Percentiles rank a stretch among this genome's conserved stretches.
Evolutionary conservation across 2,113 vertebrate species (phyloP).

Genomic region (Otocyon megalotis): DNA sequence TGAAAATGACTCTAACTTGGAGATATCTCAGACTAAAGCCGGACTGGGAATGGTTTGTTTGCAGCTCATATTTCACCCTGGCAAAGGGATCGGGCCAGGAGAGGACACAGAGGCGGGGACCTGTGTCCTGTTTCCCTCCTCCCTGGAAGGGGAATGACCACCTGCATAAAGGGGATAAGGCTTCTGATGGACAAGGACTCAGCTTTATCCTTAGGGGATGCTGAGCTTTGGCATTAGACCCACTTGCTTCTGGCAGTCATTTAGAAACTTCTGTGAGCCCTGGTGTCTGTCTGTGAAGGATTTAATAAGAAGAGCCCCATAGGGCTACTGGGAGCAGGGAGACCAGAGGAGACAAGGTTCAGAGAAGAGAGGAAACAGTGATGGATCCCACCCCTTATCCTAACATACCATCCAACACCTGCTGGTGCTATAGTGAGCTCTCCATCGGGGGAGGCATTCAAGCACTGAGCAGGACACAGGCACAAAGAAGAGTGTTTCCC

Average conservation of each 20-base stretch:
- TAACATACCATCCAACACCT: background rate
- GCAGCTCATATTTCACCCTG: accelerated
- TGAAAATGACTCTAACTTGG: background rate
- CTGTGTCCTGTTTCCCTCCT: accelerated
- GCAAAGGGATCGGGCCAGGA: background rate
- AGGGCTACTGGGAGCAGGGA: background rate
- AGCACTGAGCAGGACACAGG: background rate
- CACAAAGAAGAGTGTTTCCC: too few species aligned
- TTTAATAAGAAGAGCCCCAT: too few species aligned
- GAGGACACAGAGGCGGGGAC: accelerated
- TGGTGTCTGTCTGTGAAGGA: background rate
- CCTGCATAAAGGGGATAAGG: background rate
- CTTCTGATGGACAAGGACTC: accelerated
- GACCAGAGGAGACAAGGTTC: background rate
- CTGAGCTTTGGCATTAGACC: background rate
- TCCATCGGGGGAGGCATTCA: background rate
- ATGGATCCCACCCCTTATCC: too few species aligned
- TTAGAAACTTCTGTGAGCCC: background rate
- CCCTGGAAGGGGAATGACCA: accelerated
- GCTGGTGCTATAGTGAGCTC: accelerated
- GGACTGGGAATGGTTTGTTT: accelerated
- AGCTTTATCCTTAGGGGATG: background rate
- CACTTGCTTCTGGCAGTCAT: background rate
- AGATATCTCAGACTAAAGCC: background rate
- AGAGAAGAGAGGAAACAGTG: background rate